Percentiles rank a stretch among this genome's conserved stretches.
Evolutionary conservation across 2,113 vertebrate genomes (phyloP).

Genomic region (Xiphias gladius): DNA sequence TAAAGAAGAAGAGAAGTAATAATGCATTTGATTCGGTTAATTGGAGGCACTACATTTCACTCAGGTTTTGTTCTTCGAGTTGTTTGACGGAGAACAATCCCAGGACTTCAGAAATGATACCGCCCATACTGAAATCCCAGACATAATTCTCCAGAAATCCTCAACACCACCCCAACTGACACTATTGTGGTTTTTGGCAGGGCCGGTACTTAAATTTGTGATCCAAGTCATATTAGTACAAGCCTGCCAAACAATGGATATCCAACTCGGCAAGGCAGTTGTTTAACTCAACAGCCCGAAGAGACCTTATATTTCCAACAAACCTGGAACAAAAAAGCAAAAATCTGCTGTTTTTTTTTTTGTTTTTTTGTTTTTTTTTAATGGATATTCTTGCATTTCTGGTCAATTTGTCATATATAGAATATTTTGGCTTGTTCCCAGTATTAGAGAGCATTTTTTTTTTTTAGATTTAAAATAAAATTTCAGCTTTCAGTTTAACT

Average conservation of each 20-base stretch:
- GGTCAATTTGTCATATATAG: background rate
- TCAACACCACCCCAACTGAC: constrained; percentile 33
- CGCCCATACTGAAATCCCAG: constrained; percentile 36
- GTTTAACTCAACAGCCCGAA: constrained; percentile 27
- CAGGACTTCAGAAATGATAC: constrained; percentile 27
- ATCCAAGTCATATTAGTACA: constrained; percentile 50
- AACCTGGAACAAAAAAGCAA: constrained; percentile 1
- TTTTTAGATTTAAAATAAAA: background rate
- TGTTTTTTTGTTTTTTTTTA: background rate
- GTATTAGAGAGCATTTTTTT: background rate
- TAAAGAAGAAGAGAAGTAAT: background rate
- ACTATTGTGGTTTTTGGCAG: constrained; percentile 55
- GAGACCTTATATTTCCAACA: constrained; percentile 36
- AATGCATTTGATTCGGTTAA: background rate
- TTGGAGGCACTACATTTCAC: background rate
- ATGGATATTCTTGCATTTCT: background rate
- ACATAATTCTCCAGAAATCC: constrained; percentile 43
- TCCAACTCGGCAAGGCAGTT: constrained; percentile 42
- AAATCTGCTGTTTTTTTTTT: too few species aligned
- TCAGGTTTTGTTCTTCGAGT: constrained; percentile 28
- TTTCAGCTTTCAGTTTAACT: background rate
- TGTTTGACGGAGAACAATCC: constrained; percentile 38
- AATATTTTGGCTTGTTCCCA: background rate
- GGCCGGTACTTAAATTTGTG: constrained; percentile 6
- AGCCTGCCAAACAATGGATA: constrained; percentile 36